A percentile compares a stretch with the other conserved stretches of the same genome.
phyloP scores from a whole-genome alignment of 2,113 vertebrate species.

The Electrona antarctica region DNA sequence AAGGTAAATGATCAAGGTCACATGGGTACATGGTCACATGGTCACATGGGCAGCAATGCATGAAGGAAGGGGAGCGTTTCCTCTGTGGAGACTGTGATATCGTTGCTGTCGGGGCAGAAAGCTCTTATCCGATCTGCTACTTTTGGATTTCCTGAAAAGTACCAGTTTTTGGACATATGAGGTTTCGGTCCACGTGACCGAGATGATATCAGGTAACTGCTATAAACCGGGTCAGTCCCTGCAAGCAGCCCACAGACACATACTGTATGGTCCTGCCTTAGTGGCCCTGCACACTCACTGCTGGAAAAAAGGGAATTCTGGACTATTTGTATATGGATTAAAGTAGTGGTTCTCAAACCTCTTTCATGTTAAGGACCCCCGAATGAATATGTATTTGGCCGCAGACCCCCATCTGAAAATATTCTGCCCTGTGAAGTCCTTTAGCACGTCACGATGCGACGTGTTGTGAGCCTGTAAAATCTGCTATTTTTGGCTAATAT shows the following conservation, averaged over 20 bases:
- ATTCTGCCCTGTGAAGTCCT: too few relatives aligned
- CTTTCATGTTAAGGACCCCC: too few relatives aligned
- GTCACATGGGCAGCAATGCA: neutral
- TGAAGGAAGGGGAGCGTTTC: neutral
- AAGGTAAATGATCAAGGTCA: constrained; percentile 6
- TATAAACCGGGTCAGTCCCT: constrained; percentile 35
- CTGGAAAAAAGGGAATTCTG: constrained; percentile 29
- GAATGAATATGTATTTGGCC: too few relatives aligned
- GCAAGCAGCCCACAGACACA: constrained; percentile 47
- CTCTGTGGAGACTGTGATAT: too few relatives aligned
- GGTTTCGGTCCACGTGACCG: too few relatives aligned
- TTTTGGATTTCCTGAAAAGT: constrained; percentile 8
- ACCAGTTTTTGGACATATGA: neutral
- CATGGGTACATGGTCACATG: too few relatives aligned
- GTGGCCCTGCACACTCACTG: constrained; percentile 20
- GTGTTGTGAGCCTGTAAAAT: too few relatives aligned
- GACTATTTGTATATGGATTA: constrained; percentile 13
- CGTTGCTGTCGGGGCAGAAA: too few relatives aligned
- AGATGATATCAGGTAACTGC: constrained; percentile 29
- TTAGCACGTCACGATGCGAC: too few relatives aligned
- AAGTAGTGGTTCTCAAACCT: too few relatives aligned
- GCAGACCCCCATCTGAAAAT: too few relatives aligned
- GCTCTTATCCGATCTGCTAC: neutral
- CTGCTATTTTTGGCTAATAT: too few relatives aligned
- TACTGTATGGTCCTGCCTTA: constrained; percentile 27